These are phyloP conservation scores for Monochamus alternatus DNA, from an alignment of 2,888 invertebrate genomes.

Conservation along the genomic window DNA sequence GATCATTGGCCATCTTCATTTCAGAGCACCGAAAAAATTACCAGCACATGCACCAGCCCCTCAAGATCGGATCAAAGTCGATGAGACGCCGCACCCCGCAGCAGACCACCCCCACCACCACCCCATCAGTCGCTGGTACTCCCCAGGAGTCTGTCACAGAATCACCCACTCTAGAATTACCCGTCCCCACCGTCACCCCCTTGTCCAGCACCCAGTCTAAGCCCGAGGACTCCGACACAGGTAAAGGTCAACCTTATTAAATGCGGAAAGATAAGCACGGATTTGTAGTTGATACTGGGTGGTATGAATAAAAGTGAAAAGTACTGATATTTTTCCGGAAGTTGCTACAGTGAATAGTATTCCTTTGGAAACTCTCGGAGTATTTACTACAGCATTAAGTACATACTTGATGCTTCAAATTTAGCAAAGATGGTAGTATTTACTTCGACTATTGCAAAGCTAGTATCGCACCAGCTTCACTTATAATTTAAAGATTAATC, in stretches of 20 bases:
- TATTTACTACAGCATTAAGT: too few relatives aligned
- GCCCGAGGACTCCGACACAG: constrained; percentile 50
- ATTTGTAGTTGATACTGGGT: too few relatives aligned
- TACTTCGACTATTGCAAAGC: too few relatives aligned
- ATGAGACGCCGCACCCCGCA: constrained; percentile 71
- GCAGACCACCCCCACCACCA: constrained; percentile 50
- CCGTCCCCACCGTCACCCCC: constrained; percentile 49
- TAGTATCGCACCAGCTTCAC: too few relatives aligned
- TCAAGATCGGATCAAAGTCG: constrained; percentile 75
- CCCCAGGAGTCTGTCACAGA: constrained; percentile 52
- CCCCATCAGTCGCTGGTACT: constrained; percentile 50
- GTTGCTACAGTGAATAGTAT: too few relatives aligned
- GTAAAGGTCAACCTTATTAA: constrained; percentile 10
- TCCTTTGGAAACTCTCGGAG: too few relatives aligned
- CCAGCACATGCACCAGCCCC: constrained; percentile 77
- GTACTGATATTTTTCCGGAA: too few relatives aligned
- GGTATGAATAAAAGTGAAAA: too few relatives aligned
- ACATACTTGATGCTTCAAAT: too few relatives aligned
- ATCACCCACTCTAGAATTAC: constrained; percentile 44
- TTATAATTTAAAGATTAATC: too few relatives aligned
- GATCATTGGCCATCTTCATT: constrained; percentile 46
- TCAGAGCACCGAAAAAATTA: constrained; percentile 78
- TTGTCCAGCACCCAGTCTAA: constrained; percentile 52
- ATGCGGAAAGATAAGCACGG: too few relatives aligned
- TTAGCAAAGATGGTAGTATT: too few relatives aligned